phyloP scores from a whole-genome alignment of 2,797 vertebrate genomes.

The Philypnodon macrostomus region DNA sequence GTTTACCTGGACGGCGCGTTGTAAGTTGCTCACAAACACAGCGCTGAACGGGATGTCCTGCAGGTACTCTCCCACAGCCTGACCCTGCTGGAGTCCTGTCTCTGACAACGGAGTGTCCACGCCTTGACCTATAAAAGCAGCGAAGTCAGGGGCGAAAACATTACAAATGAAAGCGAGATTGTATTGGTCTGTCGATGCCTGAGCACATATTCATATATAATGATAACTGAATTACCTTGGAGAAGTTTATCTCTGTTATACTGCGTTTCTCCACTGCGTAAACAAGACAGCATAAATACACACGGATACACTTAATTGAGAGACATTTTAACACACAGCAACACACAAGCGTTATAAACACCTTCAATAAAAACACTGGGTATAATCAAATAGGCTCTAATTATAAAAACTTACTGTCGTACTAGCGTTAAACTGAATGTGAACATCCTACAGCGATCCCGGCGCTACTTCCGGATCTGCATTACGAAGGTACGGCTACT shows the following conservation, averaged over 20 bases:
- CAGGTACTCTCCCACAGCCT: slow-evolving; percentile 85
- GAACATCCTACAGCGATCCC: slow-evolving; percentile 56
- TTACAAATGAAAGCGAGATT: not conserved
- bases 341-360: too few species aligned
- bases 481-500: slow-evolving; percentile 9
- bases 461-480: slow-evolving; percentile 49
- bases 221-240: slow-evolving; percentile 79
- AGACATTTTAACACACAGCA: not conserved
- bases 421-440: slow-evolving; percentile 84
- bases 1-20: slow-evolving; percentile 87
- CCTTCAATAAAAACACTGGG: too few species aligned
- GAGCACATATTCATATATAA: not conserved
- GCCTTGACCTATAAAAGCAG: slow-evolving; percentile 56
- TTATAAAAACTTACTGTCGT: slow-evolving; percentile 87
- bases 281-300: slow-evolving; percentile 4
- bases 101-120: slow-evolving; percentile 60
- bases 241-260: slow-evolving; percentile 93
- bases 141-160: not conserved
- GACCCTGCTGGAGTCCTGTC: slow-evolving; percentile 82
- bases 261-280: slow-evolving; percentile 89
- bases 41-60: slow-evolving; percentile 80
- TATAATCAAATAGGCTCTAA: too few species aligned
- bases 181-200: not conserved
- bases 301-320: not conserved
- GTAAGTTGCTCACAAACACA: slow-evolving; percentile 87